phyloP scores from a whole-genome alignment of 2,888 invertebrate genomes.

The Melinaea marsaeus region DNA sequence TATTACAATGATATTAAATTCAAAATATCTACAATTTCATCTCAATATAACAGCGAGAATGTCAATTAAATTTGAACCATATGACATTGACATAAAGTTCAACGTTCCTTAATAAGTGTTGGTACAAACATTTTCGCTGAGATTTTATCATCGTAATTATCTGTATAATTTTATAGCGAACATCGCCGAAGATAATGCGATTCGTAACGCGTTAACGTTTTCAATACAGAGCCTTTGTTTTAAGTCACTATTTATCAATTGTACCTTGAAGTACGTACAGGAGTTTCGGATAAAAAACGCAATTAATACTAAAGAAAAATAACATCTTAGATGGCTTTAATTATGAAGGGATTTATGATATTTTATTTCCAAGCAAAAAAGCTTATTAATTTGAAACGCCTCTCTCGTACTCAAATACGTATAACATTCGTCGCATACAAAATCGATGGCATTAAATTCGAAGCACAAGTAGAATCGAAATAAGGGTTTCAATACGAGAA shows the following conservation, averaged over 20 bases:
- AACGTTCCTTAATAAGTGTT: slow-evolving; percentile 13
- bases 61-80: slow-evolving; percentile 12
- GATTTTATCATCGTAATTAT: slow-evolving; percentile 38
- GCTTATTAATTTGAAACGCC: not conserved
- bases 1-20: not conserved
- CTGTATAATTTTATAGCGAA: slow-evolving; percentile 51
- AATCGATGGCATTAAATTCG: slow-evolving; percentile 40
- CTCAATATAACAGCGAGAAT: not conserved
- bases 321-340: no score
- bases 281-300: no score
- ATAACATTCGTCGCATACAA: slow-evolving; percentile 30
- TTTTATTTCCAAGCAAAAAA: not conserved
- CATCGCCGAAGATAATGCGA: slow-evolving; percentile 52
- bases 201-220: slow-evolving; percentile 52
- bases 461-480: slow-evolving; percentile 37
- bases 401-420: slow-evolving; percentile 22
- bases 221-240: slow-evolving; percentile 29
- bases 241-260: slow-evolving; percentile 2
- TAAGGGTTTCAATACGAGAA: slow-evolving; percentile 38
- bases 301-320: no score
- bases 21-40: not conserved
- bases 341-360: no score
- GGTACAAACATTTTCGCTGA: slow-evolving; percentile 33
- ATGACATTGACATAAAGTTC: slow-evolving; percentile 5
- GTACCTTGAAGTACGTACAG: not conserved